phyloP scores from a whole-genome alignment of 2,797 vertebrate genomes.

The Cynodonichthys magdalenae region DNA sequence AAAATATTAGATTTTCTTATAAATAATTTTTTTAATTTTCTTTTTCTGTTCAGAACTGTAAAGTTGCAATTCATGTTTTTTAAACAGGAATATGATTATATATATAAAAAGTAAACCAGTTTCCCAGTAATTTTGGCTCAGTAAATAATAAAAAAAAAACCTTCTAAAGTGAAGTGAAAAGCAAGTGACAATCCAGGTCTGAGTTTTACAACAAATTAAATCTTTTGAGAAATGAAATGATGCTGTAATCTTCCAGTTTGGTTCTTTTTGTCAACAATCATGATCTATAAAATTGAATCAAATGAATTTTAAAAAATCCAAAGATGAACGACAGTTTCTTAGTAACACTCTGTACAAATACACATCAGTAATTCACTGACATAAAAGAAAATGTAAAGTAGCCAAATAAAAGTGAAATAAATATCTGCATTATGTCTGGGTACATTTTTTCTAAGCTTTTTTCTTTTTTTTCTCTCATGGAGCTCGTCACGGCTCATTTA shows the following conservation, averaged over 20 bases:
- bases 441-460: conserved; percentile 22
- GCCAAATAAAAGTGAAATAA: background rate
- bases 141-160: no score
- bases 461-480: conserved; percentile 32
- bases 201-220: background rate
- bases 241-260: background rate
- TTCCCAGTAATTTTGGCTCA: background rate
- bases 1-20: background rate
- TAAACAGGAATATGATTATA: background rate
- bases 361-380: background rate
- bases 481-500: conserved; percentile 67
- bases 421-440: conserved; percentile 4
- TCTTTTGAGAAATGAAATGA: background rate
- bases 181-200: no score
- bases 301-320: background rate
- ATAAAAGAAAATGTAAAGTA: conserved; percentile 8
- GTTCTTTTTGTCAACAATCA: background rate
- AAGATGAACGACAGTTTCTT: no score
- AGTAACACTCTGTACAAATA: background rate
- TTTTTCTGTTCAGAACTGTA: background rate
- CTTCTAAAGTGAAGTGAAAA: no score
- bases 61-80: background rate
- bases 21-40: no score
- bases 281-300: background rate
- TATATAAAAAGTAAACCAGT: background rate